Base-by-base conservation (phyloP, 2,113 vertebrate genomes). In the Silurus glanis region DNA sequence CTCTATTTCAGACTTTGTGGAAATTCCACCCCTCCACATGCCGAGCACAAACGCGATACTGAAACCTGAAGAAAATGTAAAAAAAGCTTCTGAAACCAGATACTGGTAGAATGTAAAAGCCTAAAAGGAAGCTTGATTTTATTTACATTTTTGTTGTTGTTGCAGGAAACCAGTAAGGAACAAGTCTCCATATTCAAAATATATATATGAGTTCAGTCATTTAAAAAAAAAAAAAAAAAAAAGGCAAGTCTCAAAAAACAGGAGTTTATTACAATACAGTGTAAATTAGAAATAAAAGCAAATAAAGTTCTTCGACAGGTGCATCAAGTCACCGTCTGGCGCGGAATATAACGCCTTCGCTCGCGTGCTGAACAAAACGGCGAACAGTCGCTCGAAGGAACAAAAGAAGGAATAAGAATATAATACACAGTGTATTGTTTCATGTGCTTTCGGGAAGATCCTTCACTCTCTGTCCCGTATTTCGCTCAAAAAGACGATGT, bases 401-500 rank as follows among this genome's bases (percentile, higher is more conserved):
- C 23, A 55, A 78, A n/a, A 4, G 37, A 37, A 37, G 37, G 2
- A 75, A 84, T 47, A 78, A 82, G 58, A 88, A 87, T 62, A 85
- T 25, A 37, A 66, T 58, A 85, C 9, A 91, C 76, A 90, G 71
- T 17, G 59, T 4, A 16, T 21, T 19, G 81, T 66, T 75, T n/a
- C 37, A 37, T 66, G 67, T 72, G 0, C 12, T 49, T 61, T 5
- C 23, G 13, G 1, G 62, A 45, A 47, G n/a, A 8, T 10, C 17
- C 45, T 71, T 97, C 94, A 98, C 2, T 21, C 84, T 90, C 94
- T 95, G 12, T 98, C 97, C 90, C 92, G 95, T 0, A 88, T 0
- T 80, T 99, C 98, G 53, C 95, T 97, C 92, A 99, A 94, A 93
- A 99, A 99, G 91, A 99, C 92, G 55, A 99, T 98, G 91, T 98